Evolutionary conservation across 2,113 vertebrate species (phyloP), one percentile per base, ranked within the genome.

Genomic region (Sakesphorus luctuosus): DNA sequence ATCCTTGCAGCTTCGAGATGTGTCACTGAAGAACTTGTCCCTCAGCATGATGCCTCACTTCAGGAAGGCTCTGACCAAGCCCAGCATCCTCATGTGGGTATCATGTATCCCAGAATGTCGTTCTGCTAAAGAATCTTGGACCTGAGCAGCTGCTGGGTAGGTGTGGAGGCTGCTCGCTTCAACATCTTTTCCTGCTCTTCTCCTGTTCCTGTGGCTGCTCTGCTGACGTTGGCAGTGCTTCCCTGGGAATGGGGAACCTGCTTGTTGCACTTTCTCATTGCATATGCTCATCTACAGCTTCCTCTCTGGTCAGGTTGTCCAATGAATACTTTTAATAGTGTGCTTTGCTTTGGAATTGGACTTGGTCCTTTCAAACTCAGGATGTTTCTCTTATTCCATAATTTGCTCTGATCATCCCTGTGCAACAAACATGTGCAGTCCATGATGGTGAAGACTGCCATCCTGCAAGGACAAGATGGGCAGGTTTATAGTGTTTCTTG

Each of bases 341-440:
- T 3, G 13, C 6, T 3, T 44, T 13, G 24, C 8, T 46, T 67
- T 18, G 43, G 65, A 67, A 10, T 5, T 56, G 55, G 31, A 18
- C 20, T 47, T 1, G 0, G 10, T 47, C 31, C 47, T 63, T 69
- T 62, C 20, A 18, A 11, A 0, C 15, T 12, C 6, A 15, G 10
- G 43, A 49, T 16, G 5, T 4, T 52, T 28, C 13, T 0, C 0
- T 7, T 20, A 13, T 21, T 35, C 55, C 71, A 26, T 1, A 0
- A 33, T 15, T 66, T 68, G 8, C 17, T 53, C 15, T 14, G 1
- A 35, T 75, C 36, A 29, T 11, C 33, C 21, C 29, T 4, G 12
- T 17, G 33, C 18, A 69, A 7, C 12, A 49, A 46, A 24, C 3
- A 2, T 4, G 21, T 2, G 18, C 49, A 56, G 47, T 18, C 2